Base-by-base conservation (phyloP, 2,797 vertebrate genomes). In the Rhinoraja longicauda region DNA sequence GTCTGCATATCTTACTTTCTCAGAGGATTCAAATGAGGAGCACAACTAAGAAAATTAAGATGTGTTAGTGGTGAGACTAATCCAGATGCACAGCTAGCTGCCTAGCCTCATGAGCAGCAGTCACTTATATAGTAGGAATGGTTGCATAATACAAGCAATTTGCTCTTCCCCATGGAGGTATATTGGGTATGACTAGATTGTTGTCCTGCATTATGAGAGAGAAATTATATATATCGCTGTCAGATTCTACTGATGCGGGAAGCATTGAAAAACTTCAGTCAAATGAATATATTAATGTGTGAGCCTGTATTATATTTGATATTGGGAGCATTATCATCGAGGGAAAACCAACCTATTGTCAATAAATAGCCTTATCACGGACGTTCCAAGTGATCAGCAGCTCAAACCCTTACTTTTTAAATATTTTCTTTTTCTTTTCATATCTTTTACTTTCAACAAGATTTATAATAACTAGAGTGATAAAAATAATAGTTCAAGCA, bases 311-410 rank as follows among this genome's bases (percentile, higher is more conserved):
- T 76, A 76, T 76, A 76, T 76, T 15, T 32, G 76, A 9, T 76
- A 32, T 10, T 7, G 75, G n/a, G 29, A 10, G 7, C 29, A 76
- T 76, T 29, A 76, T 76, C 29, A 76, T 76, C 29, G 26, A 76
- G 10, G 26, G 2, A n/a, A 32, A n/a, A 24, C 72, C 72, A 1
- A 10, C 10, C 13, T 19, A 70, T 70, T 70, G 19, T 70, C 10
- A 70, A 70, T 19, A 70, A 70, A 70, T 13, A 19, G 19, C 70
- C 67, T 32, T 76, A 3, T 76, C 75, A 76, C 75, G 13, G 75
- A 39, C 32, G 36, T 78, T 92, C 91, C 2, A 94, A 79, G 93
- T 94, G 93, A 94, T 95, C 94, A 94, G 92, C 94, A 94, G 39
- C 0, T 64, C 93, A 93, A 93, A 94, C 93, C 92, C 76, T 81